These are phyloP conservation scores for Alviniconcha marisindica DNA, from an alignment of 1,140 invertebrate genomes.

Conservation along the genomic window DNA sequence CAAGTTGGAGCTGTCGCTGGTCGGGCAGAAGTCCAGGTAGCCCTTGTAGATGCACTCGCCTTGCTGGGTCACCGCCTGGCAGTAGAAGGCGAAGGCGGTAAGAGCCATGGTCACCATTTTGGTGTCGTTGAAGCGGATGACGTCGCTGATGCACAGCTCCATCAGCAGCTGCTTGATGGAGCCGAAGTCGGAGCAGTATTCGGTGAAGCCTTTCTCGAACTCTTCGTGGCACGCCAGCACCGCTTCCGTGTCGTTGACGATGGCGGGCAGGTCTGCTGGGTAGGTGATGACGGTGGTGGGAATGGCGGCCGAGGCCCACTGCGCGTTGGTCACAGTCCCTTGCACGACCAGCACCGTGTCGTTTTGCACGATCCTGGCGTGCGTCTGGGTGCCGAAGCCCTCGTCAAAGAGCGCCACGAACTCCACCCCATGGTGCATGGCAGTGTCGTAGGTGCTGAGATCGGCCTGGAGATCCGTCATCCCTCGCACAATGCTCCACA, in stretches of 20 bases:
- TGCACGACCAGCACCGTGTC: background rate
- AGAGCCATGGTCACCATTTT: background rate
- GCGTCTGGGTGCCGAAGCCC: background rate
- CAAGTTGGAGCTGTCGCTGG: background rate
- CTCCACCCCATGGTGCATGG: conserved; percentile 18
- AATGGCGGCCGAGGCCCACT: background rate
- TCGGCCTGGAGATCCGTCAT: background rate
- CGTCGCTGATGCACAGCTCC: conserved; percentile 25
- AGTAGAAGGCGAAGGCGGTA: conserved; percentile 20
- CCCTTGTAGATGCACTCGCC: background rate
- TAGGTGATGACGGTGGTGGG: conserved; percentile 7
- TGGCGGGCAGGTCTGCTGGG: conserved; percentile 2
- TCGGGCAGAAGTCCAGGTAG: conserved; percentile 28
- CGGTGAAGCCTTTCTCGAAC: background rate
- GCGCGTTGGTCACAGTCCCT: background rate
- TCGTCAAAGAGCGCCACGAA: conserved; percentile 18
- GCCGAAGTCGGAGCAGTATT: conserved; percentile 12
- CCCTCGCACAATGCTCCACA: conserved; percentile 8
- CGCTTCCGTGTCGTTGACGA: conserved; percentile 13
- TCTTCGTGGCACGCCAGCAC: background rate
- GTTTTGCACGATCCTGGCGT: background rate
- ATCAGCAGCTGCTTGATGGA: conserved; percentile 4
- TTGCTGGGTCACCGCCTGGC: conserved; percentile 16
- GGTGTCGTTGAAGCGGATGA: conserved; percentile 1
- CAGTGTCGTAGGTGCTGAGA: conserved; percentile 7